Evolutionary conservation across 2,113 vertebrate genomes (phyloP), one percentile per base, ranked within the genome.

Genomic region (Procapra przewalskii): DNA sequence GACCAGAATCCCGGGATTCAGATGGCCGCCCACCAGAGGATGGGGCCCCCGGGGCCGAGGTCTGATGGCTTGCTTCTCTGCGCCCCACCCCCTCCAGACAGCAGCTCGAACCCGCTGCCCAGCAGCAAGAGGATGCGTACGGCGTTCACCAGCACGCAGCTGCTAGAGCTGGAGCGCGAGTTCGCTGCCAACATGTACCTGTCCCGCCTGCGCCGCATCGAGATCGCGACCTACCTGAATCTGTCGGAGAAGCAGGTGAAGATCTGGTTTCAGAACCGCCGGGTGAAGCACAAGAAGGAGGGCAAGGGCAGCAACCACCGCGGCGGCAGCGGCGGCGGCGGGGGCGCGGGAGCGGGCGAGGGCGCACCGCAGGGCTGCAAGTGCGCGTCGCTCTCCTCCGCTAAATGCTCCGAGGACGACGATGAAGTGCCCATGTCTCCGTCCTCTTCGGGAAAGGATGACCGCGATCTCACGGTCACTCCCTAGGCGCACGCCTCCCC

Each of bases 151-250:
- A 99, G 99, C 99, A 99, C 99, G 29, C 99, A 99, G 98, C 99
- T 99, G 97, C 98, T 99, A 97, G 99, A 99, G 98, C 99, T 99
- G 98, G 99, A 99, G 98, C 99, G 99, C 6, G 99, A 99, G 98
- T 99, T 99, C 98, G 99, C 99, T 88, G 99, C 99, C 96, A 99
- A 99, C 98, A 99, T 99, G 99, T 99, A 99, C 99, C 99, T 99
- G 96, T 99, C 99, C 95, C 99, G 99, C 93, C 99, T 99, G 95
- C 98, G 99, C 98, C 99, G 99, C 99, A 99, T 99, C 97, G 99
- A 99, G 99, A 99, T 99, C 97, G 99, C 99, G 97, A 99, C 99
- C 81, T 99, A 99, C 99, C 99, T 99, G 98, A 99, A 99, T 98
- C 99, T 99, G 98, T 99, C 99, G 14, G 99, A 99, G 99, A 99